Evolutionary conservation across 2,797 vertebrate species (phyloP), one percentile per base, ranked within the genome.

Genomic region (Lepidocolaptes lacrymiger): DNA sequence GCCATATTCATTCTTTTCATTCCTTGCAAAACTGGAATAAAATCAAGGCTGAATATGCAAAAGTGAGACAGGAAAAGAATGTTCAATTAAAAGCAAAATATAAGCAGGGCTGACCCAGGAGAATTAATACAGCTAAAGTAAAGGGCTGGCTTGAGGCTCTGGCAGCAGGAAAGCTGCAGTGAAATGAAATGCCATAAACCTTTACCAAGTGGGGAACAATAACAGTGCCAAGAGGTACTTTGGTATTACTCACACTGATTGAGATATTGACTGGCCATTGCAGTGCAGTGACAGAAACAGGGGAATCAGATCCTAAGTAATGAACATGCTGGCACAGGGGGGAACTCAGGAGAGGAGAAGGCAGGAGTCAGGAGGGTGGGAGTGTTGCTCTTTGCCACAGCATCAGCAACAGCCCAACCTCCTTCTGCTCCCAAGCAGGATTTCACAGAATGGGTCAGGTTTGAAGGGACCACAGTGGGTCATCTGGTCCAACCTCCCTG

Each of bases 101-200:
- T 55, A 51, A 94, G 41, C 62, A 15, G 89, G 71, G 75, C 92
- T 41, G 90, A 71, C 84, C 79, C 63, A 17, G 72, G 81, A 90
- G 85, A 90, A 93, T 95, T 88, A 85, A 95, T 94, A 71, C 39
- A 61, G 82, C 88, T 93, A 69, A 96, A 96, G 96, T 88, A 86
- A 51, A 84, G 81, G 51, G 69, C 48, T 97, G 97, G 97, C 93
- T 68, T 6, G 15, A 55, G 64, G 85, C 77, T 86, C 75, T 87
- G 95, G 96, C 90, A 85, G 79, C 89, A 5, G 79, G 58, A 82
- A 90, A 43, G 68, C 34, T 28, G 69, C 85, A 80, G 3, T 36
- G 73, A 58, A 56, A 85, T 56, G 71, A 88, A 92, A 86, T 30
- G 87, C 94, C 86, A 89, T 21, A 72, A 93, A 82, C 17, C 84